A percentile compares a stretch with the other conserved stretches of the same genome.
Conservation (phyloP, 2,888 invertebrate species). For the Tridacna gigas region DNA sequence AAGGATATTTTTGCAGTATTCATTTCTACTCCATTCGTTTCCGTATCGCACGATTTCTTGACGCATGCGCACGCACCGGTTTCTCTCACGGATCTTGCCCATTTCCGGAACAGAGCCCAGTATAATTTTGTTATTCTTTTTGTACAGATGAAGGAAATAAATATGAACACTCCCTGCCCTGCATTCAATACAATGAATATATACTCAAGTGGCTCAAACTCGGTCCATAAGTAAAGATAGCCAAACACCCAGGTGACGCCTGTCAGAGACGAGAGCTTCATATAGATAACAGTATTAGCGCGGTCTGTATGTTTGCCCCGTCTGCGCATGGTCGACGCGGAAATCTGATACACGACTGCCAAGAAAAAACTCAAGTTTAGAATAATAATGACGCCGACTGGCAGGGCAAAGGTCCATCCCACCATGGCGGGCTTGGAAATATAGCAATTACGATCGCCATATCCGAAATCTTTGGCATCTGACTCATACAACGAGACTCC, state of each 20-base stretch:
- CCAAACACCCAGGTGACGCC: conserved; percentile 70
- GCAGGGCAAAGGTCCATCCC: conserved; percentile 62
- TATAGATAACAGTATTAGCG: conserved; percentile 62
- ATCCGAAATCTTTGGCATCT: conserved; percentile 47
- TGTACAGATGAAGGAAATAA: conserved; percentile 66
- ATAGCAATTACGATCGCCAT: conserved; percentile 59
- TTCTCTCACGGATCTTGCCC: conserved; percentile 12
- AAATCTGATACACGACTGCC: conserved; percentile 64
- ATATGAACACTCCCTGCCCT: conserved; percentile 65
- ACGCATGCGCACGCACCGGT: conserved; percentile 33
- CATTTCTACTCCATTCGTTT: conserved; percentile 41
- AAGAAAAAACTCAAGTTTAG: conserved; percentile 63
- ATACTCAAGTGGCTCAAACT: conserved; percentile 56
- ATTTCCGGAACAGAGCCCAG: conserved; percentile 42
- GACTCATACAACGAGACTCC: conserved; percentile 50
- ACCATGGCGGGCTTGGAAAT: conserved; percentile 60
- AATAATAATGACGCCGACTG: conserved; percentile 61
- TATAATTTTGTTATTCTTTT: conserved; percentile 56
- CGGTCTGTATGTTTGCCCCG: conserved; percentile 59
- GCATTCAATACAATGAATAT: conserved; percentile 66
- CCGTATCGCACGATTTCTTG: conserved; percentile 10
- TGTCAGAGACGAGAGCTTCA: conserved; percentile 65
- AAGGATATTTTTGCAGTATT: conserved; percentile 54
- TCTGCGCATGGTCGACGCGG: conserved; percentile 60
- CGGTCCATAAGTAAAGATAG: conserved; percentile 62